Evolutionary conservation across 2,888 invertebrate genomes (phyloP).

Genomic region (Ophion obscuratus): DNA sequence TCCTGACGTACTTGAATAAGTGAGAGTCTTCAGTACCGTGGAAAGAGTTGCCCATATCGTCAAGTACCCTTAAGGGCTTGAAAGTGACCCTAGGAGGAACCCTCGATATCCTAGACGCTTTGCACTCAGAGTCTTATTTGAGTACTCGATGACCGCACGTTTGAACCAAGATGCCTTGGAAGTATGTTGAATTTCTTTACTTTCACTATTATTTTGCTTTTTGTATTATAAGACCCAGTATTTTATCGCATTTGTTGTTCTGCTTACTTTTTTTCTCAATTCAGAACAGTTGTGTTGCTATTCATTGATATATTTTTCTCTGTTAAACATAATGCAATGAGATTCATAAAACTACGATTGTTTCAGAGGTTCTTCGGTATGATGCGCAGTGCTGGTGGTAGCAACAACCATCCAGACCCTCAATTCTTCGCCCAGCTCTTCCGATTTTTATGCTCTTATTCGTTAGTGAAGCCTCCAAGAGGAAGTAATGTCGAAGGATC

Average conservation of each 20-base stretch:
- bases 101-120: conserved; percentile 6
- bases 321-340: background rate
- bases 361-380: conserved; percentile 27
- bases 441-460: conserved; percentile 13
- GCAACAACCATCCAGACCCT: conserved; percentile 17
- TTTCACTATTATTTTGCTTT: background rate
- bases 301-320: background rate
- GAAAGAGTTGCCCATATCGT: conserved; percentile 16
- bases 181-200: background rate
- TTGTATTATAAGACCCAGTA: background rate
- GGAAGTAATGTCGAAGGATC: conserved; percentile 15
- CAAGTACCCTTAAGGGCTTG: conserved; percentile 6
- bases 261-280: background rate
- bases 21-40: background rate
- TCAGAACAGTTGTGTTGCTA: background rate
- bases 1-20: conserved; percentile 21
- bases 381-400: conserved; percentile 24
- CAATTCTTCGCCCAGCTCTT: conserved; percentile 9
- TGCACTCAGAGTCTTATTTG: background rate
- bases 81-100: conserved; percentile 18
- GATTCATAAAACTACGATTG: background rate
- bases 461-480: background rate
- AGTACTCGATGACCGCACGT: conserved; percentile 12
- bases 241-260: background rate
- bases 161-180: conserved; percentile 17